A percentile compares a stretch with the other conserved stretches of the same genome.
phyloP scores from a whole-genome alignment of 2,113 vertebrate species.

The Sminthopsis crassicaudata region DNA sequence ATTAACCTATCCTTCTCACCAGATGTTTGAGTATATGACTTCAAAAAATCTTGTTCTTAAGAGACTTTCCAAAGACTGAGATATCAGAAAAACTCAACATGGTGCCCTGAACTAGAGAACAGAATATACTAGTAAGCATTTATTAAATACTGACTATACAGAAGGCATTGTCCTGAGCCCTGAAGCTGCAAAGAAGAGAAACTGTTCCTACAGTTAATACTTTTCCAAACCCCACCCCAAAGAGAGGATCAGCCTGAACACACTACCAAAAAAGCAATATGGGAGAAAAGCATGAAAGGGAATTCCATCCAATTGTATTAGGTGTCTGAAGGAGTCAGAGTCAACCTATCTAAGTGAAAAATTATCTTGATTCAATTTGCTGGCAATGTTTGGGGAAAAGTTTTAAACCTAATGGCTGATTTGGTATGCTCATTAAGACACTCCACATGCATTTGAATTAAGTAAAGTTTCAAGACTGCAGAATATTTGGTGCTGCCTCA shows the following conservation, averaged over 20 bases:
- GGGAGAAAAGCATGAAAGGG: neutral
- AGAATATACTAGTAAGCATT: neutral
- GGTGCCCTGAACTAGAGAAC: neutral
- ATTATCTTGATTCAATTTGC: slow-evolving; percentile 43
- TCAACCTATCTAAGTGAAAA: slow-evolving; percentile 20
- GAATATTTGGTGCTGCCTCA: slow-evolving; percentile 16
- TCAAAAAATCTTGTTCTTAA: neutral
- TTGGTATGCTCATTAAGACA: slow-evolving; percentile 48
- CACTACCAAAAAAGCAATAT: neutral
- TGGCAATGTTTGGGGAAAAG: neutral
- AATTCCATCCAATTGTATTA: neutral
- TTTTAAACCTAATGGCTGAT: slow-evolving; percentile 9
- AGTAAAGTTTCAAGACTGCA: slow-evolving; percentile 36
- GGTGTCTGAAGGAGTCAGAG: slow-evolving; percentile 33
- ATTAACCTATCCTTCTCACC: neutral
- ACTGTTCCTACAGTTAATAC: neutral
- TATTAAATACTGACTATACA: neutral
- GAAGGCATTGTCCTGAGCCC: neutral
- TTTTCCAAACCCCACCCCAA: neutral
- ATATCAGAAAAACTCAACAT: neutral
- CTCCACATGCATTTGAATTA: slow-evolving; percentile 54
- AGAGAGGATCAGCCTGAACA: neutral
- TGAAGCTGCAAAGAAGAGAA: neutral
- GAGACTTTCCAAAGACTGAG: neutral
- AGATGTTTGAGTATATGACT: neutral